Percentiles rank a stretch among this genome's conserved stretches.
Evolutionary conservation across 2,888 invertebrate genomes (phyloP).

Genomic region (Callyntrura sp.): DNA sequence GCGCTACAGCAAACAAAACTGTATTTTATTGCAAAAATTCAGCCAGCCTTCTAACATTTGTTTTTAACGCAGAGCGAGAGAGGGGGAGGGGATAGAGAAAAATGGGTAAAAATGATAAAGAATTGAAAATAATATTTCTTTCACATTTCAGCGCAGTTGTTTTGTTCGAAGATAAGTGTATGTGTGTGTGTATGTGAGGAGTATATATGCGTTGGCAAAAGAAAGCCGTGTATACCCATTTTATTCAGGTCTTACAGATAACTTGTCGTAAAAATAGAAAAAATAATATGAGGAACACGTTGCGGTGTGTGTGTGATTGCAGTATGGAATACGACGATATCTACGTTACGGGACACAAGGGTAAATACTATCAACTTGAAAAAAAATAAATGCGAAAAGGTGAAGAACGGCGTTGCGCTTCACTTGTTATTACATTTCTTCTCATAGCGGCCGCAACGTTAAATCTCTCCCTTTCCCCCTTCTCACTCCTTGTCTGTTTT

Average conservation of each 20-base stretch:
- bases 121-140: conserved; percentile 6
- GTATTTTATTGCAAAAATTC: conserved; percentile 57
- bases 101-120: conserved; percentile 43
- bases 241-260: conserved; percentile 76
- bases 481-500: conserved; percentile 22
- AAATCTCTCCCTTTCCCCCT: not conserved
- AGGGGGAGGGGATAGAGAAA: conserved; percentile 18
- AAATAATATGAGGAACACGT: conserved; percentile 6
- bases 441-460: conserved; percentile 32
- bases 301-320: conserved; percentile 31
- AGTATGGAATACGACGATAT: conserved; percentile 32
- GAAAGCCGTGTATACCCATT: conserved; percentile 65
- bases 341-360: conserved; percentile 57
- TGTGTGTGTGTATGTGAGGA: no score
- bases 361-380: conserved; percentile 46
- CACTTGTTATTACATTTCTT: conserved; percentile 30
- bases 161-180: no score
- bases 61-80: conserved; percentile 1
- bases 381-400: not conserved
- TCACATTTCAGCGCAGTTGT: conserved; percentile 13
- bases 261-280: conserved; percentile 8
- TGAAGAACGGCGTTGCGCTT: not conserved
- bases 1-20: conserved; percentile 63
- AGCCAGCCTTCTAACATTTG: conserved; percentile 6
- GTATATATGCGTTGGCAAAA: not conserved